Evolutionary conservation across 2,888 invertebrate genomes (phyloP).

Genomic region (Habroteleia sp.): DNA sequence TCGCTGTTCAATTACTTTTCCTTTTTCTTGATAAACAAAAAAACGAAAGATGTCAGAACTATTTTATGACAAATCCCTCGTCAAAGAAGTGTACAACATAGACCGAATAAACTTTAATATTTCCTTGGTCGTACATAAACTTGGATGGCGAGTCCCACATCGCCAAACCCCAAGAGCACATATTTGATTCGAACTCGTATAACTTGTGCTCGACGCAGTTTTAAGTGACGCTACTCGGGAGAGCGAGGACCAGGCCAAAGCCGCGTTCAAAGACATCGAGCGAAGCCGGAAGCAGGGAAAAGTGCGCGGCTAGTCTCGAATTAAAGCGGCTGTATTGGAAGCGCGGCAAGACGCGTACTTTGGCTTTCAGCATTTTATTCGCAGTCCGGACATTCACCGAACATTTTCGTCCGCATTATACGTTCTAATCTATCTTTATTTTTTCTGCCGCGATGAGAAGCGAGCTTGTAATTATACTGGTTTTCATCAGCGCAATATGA

Average conservation of each 20-base stretch:
- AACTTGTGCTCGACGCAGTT: slow-evolving; percentile 29
- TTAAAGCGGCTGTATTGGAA: slow-evolving; percentile 60
- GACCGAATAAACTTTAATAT: slow-evolving; percentile 5
- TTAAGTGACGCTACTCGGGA: slow-evolving; percentile 27
- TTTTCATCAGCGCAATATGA: slow-evolving; percentile 50
- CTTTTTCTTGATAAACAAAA: too few relatives aligned
- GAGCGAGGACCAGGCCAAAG: slow-evolving; percentile 31
- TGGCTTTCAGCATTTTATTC: slow-evolving; percentile 5
- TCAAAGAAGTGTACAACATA: too few relatives aligned
- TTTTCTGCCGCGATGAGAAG: slow-evolving; percentile 33
- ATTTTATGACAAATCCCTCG: too few relatives aligned
- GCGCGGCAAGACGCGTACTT: slow-evolving; percentile 25
- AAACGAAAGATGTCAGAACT: too few relatives aligned
- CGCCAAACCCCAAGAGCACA: slow-evolving; percentile 3
- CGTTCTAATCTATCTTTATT: slow-evolving; percentile 43
- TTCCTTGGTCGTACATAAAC: slow-evolving; percentile 1
- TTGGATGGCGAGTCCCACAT: not conserved
- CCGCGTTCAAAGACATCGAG: slow-evolving; percentile 45
- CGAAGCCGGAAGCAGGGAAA: slow-evolving; percentile 63
- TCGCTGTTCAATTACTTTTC: too few relatives aligned
- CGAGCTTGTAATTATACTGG: slow-evolving; percentile 41
- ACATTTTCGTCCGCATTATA: slow-evolving; percentile 7
- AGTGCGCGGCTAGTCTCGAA: slow-evolving; percentile 62
- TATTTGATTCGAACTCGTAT: slow-evolving; percentile 23
- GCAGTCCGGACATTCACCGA: not conserved